Percentiles rank a stretch among this genome's conserved stretches.
These are phyloP conservation scores for Thera britannica DNA, from an alignment of 2,888 invertebrate species.

Conservation along the genomic window DNA sequence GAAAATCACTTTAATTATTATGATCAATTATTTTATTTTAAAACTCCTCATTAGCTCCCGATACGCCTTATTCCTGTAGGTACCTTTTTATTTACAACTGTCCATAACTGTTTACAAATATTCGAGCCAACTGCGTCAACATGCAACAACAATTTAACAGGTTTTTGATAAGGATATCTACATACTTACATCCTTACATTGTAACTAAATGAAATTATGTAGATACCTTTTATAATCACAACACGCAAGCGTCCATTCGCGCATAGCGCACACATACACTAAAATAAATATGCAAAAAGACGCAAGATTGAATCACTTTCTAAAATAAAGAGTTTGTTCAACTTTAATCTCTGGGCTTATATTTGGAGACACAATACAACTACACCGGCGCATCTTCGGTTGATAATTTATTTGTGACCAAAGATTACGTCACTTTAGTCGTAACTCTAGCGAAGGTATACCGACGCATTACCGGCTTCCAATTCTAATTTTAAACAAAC, in stretches of 20 bases:
- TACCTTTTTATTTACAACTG: too few relatives aligned
- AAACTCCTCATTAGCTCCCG: too few relatives aligned
- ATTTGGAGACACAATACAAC: neutral
- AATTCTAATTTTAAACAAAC: constrained; percentile 15
- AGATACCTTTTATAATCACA: neutral
- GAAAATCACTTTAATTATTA: too few relatives aligned
- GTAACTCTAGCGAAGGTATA: constrained; percentile 1
- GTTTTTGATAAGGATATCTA: neutral
- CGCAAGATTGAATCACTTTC: neutral
- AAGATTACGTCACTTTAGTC: constrained; percentile 11
- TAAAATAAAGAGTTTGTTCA: neutral
- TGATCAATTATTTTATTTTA: too few relatives aligned
- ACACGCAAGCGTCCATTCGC: neutral
- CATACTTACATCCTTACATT: too few relatives aligned
- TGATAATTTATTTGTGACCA: constrained; percentile 16
- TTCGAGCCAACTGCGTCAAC: neutral
- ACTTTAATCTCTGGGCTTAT: neutral
- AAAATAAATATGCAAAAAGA: neutral
- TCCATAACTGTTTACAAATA: neutral
- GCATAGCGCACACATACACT: neutral
- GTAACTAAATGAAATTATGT: neutral
- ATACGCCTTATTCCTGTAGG: too few relatives aligned
- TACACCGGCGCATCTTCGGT: constrained; percentile 3
- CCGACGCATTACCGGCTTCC: neutral
- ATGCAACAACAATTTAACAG: neutral